Base-by-base conservation (phyloP, 2,113 vertebrate species). In the Phalacrocorax aristotelis region DNA sequence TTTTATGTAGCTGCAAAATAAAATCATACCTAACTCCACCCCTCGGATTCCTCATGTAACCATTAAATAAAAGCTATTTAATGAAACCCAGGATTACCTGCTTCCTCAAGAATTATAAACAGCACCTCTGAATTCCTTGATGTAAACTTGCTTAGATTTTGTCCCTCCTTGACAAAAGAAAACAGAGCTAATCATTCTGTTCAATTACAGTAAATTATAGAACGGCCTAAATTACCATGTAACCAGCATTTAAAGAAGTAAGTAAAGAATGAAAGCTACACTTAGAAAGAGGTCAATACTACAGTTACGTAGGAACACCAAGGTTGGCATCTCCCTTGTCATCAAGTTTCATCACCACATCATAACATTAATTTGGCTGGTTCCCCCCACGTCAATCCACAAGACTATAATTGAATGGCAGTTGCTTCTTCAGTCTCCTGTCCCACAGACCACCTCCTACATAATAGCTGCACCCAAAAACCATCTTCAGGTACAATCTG, bases 261-360 rank as follows among this genome's bases (percentile, higher is more conserved):
- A 57, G 19, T 10, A 32, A 85, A 49, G 68, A 70, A 90, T 34
- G 57, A 79, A 92, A 93, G 74, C 84, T 40, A 65, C 81, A 42
- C 55, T 72, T 72, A 87, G 42, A 62, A 77, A 87, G 71, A 92
- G 44, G 46, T 61, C 69, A 92, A 49, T 68, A 61, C 64, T 89
- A 61, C 77, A 94, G 95, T 57, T 87, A 82, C 2, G 0, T 30
- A 88, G 82, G 44, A 86, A 90, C 75, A 93, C 49, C 85, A 90
- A 32, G 58, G 27, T 62, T 90, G 90, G 88, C 96, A 90, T 95
- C 78, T 93, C 71, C 64, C 54, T 70, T 34, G 79, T 93, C 95
- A 96, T 90, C 87, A 96, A 54, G 32, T 85, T 95, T 19, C 79
- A 71, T 62, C 68, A 88, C 85, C 54, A 46, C 87, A 90, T 49